phyloP scores from a whole-genome alignment of 2,888 invertebrate species.

The Xestia xanthographa region DNA sequence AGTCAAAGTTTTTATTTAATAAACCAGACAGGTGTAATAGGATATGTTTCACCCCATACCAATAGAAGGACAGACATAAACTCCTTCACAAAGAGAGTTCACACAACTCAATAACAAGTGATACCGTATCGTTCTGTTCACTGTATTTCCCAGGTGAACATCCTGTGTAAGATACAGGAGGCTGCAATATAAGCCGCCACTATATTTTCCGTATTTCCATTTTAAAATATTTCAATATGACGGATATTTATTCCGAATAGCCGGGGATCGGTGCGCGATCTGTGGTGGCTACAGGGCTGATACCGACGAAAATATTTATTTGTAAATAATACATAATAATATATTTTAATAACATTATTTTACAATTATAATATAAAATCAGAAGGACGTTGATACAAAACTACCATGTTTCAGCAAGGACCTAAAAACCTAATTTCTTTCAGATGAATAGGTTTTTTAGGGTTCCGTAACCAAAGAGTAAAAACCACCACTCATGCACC shows the following conservation, averaged over 20 bases:
- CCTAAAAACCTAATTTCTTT: no score
- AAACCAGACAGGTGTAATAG: background rate
- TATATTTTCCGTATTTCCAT: slow-evolving; percentile 43
- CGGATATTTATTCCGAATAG: slow-evolving; percentile 63
- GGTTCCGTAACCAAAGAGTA: no score
- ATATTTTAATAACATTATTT: no score
- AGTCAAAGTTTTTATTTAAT: background rate
- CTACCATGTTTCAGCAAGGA: no score
- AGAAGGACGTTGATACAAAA: no score
- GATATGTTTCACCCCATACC: background rate
- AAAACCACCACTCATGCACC: no score
- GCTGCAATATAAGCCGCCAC: slow-evolving; percentile 40
- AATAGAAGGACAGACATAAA: background rate
- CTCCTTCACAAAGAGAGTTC: background rate
- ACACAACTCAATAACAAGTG: background rate
- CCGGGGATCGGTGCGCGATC: slow-evolving; percentile 32
- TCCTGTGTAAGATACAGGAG: slow-evolving; percentile 45
- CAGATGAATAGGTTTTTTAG: no score
- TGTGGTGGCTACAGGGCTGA: slow-evolving; percentile 42
- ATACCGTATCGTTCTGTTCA: slow-evolving; percentile 7
- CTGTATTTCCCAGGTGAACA: slow-evolving; percentile 32
- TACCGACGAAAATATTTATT: background rate
- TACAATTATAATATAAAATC: no score
- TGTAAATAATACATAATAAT: background rate
- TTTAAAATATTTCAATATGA: slow-evolving; percentile 64